Evolutionary conservation across 2,888 invertebrate species (phyloP).

Genomic region (Scaeva pyrastri): DNA sequence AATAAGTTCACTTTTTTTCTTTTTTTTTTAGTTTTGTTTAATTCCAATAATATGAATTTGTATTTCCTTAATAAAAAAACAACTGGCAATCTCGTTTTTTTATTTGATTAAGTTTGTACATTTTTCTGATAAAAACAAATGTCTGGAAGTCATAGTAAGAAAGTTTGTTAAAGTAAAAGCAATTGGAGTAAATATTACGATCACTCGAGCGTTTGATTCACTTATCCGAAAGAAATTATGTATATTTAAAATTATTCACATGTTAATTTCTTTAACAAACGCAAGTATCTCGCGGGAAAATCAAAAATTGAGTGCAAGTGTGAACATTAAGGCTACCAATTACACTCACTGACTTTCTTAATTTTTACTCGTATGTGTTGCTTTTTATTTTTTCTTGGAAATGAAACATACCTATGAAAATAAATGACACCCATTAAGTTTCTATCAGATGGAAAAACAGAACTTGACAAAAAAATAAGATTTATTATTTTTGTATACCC

Average conservation of each 20-base stretch:
- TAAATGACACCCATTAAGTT: conserved; percentile 17
- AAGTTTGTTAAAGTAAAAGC: neutral
- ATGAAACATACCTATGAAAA: neutral
- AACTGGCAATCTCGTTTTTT: neutral
- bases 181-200: neutral
- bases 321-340: conserved; percentile 41
- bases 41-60: conserved; percentile 22
- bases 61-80: conserved; percentile 8
- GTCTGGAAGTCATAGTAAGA: conserved; percentile 23
- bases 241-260: neutral
- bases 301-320: conserved; percentile 50
- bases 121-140: conserved; percentile 42
- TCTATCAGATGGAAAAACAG: neutral
- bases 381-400: conserved; percentile 3
- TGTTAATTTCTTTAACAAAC: conserved; percentile 3
- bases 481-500: neutral
- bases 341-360: conserved; percentile 45
- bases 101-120: conserved; percentile 33
- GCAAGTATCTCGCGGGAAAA: conserved; percentile 8
- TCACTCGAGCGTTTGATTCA: conserved; percentile 48
- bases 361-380: neutral
- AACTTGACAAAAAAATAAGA: neutral
- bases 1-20: conserved; percentile 35
- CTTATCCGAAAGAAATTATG: conserved; percentile 8
- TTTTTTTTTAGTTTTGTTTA: neutral